Conservation (phyloP, 2,888 invertebrate species). For the Monoplex corrugatus region DNA sequence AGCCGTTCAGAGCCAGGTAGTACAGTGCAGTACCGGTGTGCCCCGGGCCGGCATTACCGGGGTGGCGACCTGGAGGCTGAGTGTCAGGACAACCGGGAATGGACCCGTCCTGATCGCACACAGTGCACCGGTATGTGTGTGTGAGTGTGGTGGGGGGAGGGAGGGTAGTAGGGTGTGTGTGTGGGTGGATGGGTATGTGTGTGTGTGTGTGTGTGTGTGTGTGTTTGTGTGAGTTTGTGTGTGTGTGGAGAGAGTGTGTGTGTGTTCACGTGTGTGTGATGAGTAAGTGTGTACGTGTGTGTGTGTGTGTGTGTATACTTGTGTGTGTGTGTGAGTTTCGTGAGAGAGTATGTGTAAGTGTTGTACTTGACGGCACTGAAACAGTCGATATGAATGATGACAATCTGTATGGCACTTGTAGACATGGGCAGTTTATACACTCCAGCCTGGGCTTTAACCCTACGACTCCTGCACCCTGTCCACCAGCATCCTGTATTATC, state of each 20-base stretch:
- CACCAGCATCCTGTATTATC: too few species aligned
- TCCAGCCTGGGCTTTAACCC: too few species aligned
- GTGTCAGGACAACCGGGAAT: not conserved
- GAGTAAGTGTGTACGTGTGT: not conserved
- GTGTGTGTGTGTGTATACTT: not conserved
- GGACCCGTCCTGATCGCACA: not conserved
- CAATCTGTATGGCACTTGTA: too few species aligned
- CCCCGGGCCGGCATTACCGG: conserved; percentile 10
- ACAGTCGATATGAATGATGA: too few species aligned
- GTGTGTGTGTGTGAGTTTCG: not conserved
- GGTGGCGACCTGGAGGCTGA: not conserved
- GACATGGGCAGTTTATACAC: too few species aligned
- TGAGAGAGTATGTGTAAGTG: too few species aligned
- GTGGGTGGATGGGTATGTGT: not conserved
- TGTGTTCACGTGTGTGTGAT: not conserved
- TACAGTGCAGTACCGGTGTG: conserved; percentile 12
- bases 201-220: not conserved
- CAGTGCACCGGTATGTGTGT: conserved; percentile 40
- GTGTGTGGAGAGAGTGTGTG: not conserved
- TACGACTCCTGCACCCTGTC: too few species aligned
- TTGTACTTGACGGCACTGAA: too few species aligned
- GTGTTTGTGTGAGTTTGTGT: not conserved
- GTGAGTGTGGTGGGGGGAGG: conserved; percentile 20
- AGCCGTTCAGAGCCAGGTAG: not conserved
- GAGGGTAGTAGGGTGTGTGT: conserved; percentile 18